These are phyloP conservation scores for Geodia barretti DNA, from an alignment of 37 sponge, comb jelly and placozoan genomes.

Conservation along the genomic window DNA sequence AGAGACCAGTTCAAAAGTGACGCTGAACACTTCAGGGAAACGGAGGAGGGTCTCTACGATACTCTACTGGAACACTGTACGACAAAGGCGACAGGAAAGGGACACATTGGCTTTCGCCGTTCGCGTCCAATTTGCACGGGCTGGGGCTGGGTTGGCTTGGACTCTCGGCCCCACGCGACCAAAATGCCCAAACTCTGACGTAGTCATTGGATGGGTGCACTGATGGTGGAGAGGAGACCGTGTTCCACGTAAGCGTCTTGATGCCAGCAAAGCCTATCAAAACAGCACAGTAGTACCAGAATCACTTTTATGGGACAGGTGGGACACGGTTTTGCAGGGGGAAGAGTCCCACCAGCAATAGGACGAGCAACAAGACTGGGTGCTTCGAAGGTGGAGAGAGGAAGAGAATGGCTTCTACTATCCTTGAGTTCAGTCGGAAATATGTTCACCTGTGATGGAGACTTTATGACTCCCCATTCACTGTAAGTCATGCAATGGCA, in stretches of 20 bases:
- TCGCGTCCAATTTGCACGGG: constrained; percentile 30
- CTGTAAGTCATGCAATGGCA: constrained; percentile 25
- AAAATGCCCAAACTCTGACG: constrained; percentile 48
- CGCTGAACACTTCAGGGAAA: too few species aligned
- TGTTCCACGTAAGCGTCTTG: constrained; percentile 7
- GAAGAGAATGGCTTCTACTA: constrained; percentile 53
- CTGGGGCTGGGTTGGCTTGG: constrained; percentile 62
- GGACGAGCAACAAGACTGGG: constrained; percentile 52
- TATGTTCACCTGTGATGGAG: constrained; percentile 47
- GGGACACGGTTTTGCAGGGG: constrained; percentile 52
- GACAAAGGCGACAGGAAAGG: too few species aligned
- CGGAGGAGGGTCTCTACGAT: too few species aligned
- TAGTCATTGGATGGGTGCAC: constrained; percentile 71
- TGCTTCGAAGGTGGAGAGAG: constrained; percentile 28
- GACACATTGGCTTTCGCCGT: constrained; percentile 38
- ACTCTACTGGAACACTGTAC: constrained; percentile 14
- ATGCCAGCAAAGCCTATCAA: not conserved
- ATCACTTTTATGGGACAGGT: constrained; percentile 40
- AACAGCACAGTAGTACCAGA: not conserved
- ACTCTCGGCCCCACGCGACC: constrained; percentile 53
- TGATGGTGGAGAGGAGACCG: not conserved
- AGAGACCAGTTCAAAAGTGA: too few species aligned
- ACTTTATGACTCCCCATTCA: constrained; percentile 10
- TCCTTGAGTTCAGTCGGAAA: constrained; percentile 57
- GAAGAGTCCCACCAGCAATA: constrained; percentile 21